Evolutionary conservation across 1,140 invertebrate species (phyloP).

Genomic region (Drosophila navojoa): DNA sequence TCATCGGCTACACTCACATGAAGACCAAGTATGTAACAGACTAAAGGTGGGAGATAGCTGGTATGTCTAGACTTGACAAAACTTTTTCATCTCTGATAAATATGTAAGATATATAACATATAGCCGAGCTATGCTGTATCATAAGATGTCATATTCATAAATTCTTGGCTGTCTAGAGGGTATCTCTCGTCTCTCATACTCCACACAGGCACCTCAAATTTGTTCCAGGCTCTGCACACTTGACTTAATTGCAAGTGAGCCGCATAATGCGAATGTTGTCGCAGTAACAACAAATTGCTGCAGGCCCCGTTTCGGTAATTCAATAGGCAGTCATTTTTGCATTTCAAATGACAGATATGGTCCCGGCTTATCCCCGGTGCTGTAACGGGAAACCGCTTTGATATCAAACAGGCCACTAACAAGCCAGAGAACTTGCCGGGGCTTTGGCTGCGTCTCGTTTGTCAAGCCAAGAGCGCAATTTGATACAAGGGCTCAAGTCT

Average conservation of each 20-base stretch:
- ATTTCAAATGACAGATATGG: constrained; percentile 26
- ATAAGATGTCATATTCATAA: too few species aligned
- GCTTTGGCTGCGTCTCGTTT: background rate
- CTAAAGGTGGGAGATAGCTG: too few species aligned
- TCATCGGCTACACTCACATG: background rate
- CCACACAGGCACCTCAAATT: too few species aligned
- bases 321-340: constrained; percentile 23
- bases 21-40: too few species aligned
- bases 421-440: constrained; percentile 4
- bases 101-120: background rate
- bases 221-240: constrained; percentile 16
- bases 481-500: constrained; percentile 31
- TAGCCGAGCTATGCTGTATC: background rate
- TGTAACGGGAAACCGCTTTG: constrained; percentile 30
- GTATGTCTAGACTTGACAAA: too few species aligned
- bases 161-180: background rate
- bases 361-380: constrained; percentile 8
- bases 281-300: constrained; percentile 20
- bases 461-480: constrained; percentile 36
- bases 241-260: constrained; percentile 46
- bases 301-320: constrained; percentile 25
- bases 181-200: background rate
- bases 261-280: constrained; percentile 25
- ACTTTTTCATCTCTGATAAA: too few species aligned
- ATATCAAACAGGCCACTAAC: constrained; percentile 40